Conservation (phyloP, 1,140 invertebrate genomes). For the Diabrotica virgifera region DNA sequence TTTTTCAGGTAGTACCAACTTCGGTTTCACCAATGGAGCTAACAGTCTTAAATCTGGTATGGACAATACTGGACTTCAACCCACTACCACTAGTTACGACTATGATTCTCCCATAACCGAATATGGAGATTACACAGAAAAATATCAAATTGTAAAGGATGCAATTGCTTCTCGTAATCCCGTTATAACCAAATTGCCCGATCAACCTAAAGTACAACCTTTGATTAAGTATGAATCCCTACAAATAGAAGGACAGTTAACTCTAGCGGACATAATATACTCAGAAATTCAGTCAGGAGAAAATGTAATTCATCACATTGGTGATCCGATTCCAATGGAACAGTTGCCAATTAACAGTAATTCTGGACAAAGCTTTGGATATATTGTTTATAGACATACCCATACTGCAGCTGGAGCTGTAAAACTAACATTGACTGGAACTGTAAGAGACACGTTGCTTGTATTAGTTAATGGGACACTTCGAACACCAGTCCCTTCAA, state of each 20-base stretch:
- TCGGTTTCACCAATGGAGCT: constrained; percentile 65
- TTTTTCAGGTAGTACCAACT: constrained; percentile 68
- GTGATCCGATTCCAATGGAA: constrained; percentile 54
- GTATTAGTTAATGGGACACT: constrained; percentile 50
- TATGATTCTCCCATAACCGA: constrained; percentile 56
- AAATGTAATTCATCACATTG: constrained; percentile 22
- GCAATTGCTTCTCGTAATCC: constrained; percentile 45
- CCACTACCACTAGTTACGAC: constrained; percentile 57
- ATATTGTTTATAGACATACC: constrained; percentile 53
- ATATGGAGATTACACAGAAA: constrained; percentile 50
- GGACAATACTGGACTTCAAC: constrained; percentile 40
- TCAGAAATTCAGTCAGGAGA: constrained; percentile 30
- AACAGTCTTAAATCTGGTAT: neutral
- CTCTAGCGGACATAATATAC: constrained; percentile 42
- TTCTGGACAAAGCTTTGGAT: constrained; percentile 60
- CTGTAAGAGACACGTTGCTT: constrained; percentile 55
- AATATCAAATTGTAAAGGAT: constrained; percentile 47
- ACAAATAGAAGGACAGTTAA: constrained; percentile 16
- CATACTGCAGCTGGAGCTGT: constrained; percentile 33
- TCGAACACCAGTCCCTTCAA: constrained; percentile 41
- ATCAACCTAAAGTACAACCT: constrained; percentile 29
- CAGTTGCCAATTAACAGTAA: constrained; percentile 52
- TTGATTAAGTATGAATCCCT: constrained; percentile 4
- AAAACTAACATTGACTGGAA: constrained; percentile 48
- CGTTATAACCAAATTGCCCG: constrained; percentile 46